Percentiles rank a stretch among this genome's conserved stretches.
Evolutionary conservation across 2,888 invertebrate genomes (phyloP).

Genomic region (Amblyjoppa proteus): DNA sequence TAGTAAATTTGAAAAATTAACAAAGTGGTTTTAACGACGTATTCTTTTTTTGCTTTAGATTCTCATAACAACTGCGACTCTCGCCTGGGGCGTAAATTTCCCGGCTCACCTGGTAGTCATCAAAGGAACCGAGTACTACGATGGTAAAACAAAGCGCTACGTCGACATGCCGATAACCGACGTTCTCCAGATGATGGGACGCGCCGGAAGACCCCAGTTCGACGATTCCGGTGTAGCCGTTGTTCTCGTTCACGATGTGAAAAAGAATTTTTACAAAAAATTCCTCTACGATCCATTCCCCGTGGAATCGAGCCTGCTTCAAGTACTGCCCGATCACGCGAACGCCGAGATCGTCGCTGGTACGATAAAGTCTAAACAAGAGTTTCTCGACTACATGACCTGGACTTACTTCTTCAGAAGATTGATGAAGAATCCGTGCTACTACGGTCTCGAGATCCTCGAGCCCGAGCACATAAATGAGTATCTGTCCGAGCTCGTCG

Average conservation of each 20-base stretch:
- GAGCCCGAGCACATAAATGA: constrained; percentile 90
- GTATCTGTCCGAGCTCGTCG: constrained; percentile 93
- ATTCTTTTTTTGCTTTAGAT: constrained; percentile 86
- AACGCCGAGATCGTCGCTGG: constrained; percentile 99
- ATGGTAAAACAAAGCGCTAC: constrained; percentile 98
- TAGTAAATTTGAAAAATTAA: background rate
- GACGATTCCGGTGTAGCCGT: constrained; percentile 96
- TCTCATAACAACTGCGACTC: constrained; percentile 97
- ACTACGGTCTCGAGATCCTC: constrained; percentile 92
- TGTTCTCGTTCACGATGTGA: constrained; percentile 96
- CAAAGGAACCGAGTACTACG: constrained; percentile 99
- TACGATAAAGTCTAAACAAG: constrained; percentile 96
- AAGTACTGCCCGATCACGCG: constrained; percentile 97
- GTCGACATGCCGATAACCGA: constrained; percentile 99
- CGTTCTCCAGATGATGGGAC: constrained; percentile 99
- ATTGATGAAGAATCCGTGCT: constrained; percentile 95
- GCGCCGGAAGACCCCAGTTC: constrained; percentile 98
- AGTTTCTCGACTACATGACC: constrained; percentile 98
- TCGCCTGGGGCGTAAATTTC: constrained; percentile 99
- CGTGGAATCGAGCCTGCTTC: constrained; percentile 97
- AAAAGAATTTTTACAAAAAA: constrained; percentile 99
- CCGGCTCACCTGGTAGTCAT: constrained; percentile 99
- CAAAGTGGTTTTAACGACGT: background rate
- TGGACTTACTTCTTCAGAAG: constrained; percentile 99
- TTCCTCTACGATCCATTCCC: constrained; percentile 99